phyloP scores from a whole-genome alignment of 2,113 vertebrate genomes.

The Pseudonaja textilis region DNA sequence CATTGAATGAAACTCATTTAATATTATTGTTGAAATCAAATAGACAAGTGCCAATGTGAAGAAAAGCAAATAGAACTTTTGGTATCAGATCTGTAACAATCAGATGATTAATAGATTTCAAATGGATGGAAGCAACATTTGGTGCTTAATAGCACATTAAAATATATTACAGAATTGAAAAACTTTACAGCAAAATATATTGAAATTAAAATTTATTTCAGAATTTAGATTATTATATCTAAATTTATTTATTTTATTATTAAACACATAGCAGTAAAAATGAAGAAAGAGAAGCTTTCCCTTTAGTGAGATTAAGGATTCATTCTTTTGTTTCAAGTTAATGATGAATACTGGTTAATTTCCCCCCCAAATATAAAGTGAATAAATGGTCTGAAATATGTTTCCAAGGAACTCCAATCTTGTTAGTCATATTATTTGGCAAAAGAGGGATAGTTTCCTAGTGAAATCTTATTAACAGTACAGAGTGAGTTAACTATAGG shows the following conservation, averaged over 20 bases:
- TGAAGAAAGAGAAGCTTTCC: neutral
- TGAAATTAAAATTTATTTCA: neutral
- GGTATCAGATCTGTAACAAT: neutral
- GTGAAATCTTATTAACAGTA: neutral
- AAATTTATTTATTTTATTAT: no score
- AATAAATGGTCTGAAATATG: neutral
- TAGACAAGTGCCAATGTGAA: neutral
- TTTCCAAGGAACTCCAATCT: neutral
- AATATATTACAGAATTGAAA: neutral
- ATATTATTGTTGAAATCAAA: neutral
- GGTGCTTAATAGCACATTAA: neutral
- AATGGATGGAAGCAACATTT: neutral
- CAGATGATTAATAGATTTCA: neutral
- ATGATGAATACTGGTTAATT: neutral
- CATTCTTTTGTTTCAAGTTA: neutral
- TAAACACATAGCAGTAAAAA: no score
- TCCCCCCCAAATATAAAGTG: neutral
- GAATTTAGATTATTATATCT: neutral
- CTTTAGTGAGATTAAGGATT: neutral
- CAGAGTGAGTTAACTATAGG: neutral
- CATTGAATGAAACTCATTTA: neutral
- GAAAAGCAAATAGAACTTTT: neutral
- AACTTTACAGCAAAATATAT: neutral
- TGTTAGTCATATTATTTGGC: neutral
- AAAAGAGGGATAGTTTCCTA: neutral